Percentiles rank a stretch among this genome's conserved stretches.
phyloP scores from a whole-genome alignment of 1,140 invertebrate genomes.

The Drosophila santomea region DNA sequence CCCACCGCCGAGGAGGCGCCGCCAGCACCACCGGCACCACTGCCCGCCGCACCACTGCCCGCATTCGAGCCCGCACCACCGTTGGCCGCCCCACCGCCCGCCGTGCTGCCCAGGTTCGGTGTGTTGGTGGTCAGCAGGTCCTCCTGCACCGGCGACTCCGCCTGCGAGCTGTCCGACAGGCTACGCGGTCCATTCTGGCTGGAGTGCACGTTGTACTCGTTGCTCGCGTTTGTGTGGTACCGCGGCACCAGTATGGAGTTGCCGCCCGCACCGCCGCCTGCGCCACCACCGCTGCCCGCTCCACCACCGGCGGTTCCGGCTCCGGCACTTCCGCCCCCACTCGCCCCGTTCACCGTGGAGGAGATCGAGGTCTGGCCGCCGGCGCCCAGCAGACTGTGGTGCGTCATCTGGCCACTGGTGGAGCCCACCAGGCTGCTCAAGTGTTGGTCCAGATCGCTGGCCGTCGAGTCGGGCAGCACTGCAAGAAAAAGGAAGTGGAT shows the following conservation, averaged over 20 bases:
- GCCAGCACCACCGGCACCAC: slow-evolving; percentile 86
- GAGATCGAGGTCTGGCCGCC: slow-evolving; percentile 84
- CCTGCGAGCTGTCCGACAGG: slow-evolving; percentile 92
- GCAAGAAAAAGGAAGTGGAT: slow-evolving; percentile 18
- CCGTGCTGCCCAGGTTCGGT: slow-evolving; percentile 77
- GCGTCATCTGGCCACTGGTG: slow-evolving; percentile 85
- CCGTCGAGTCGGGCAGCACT: slow-evolving; percentile 91
- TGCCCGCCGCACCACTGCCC: slow-evolving; percentile 81
- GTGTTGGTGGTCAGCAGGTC: slow-evolving; percentile 88
- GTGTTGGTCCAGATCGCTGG: slow-evolving; percentile 91
- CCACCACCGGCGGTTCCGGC: slow-evolving; percentile 76
- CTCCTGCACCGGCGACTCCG: slow-evolving; percentile 92
- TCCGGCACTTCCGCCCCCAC: slow-evolving; percentile 59
- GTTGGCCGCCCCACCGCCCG: slow-evolving; percentile 85
- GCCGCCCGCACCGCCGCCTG: slow-evolving; percentile 51
- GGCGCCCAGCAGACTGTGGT: slow-evolving; percentile 78
- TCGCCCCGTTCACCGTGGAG: slow-evolving; percentile 84
- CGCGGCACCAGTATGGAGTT: slow-evolving; percentile 86
- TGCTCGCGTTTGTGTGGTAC: slow-evolving; percentile 85
- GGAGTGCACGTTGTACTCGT: slow-evolving; percentile 83
- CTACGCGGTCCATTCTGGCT: slow-evolving; percentile 87
- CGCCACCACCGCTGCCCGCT: slow-evolving; percentile 46
- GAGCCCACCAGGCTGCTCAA: slow-evolving; percentile 89
- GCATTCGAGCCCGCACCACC: slow-evolving; percentile 87
- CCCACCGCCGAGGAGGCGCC: slow-evolving; percentile 85